Evolutionary conservation across 2,888 invertebrate genomes (phyloP).

Genomic region (Napeogenes inachia): DNA sequence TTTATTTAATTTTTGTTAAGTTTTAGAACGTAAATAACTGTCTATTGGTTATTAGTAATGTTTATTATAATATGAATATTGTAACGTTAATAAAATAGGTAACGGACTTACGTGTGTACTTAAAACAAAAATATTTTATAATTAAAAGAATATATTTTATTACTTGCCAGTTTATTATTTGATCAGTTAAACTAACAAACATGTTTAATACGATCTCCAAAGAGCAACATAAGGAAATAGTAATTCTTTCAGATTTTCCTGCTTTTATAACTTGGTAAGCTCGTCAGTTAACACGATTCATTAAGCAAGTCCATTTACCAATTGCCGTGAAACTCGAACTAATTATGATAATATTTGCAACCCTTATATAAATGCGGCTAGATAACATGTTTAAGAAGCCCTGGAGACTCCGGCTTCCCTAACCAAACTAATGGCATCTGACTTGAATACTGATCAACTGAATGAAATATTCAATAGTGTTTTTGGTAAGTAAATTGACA

Average conservation of each 20-base stretch:
- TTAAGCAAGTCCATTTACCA: conserved; percentile 8
- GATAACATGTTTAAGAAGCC: conserved; percentile 71
- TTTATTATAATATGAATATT: too few species aligned
- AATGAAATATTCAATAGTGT: conserved; percentile 52
- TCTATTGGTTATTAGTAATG: too few species aligned
- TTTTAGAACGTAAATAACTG: too few species aligned
- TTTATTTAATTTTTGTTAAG: too few species aligned
- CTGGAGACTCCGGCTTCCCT: conserved; percentile 43
- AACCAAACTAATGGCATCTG: conserved; percentile 55
- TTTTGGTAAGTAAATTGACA: conserved; percentile 4
- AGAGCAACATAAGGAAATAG: too few species aligned
- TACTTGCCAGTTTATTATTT: too few species aligned
- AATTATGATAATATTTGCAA: conserved; percentile 69
- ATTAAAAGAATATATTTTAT: too few species aligned
- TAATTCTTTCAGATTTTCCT: neutral
- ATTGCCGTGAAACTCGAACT: conserved; percentile 30
- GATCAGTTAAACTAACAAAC: too few species aligned
- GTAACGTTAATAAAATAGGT: too few species aligned
- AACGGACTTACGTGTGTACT: too few species aligned
- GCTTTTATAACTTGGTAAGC: neutral
- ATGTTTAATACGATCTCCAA: too few species aligned
- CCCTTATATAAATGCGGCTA: conserved; percentile 68
- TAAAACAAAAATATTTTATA: too few species aligned
- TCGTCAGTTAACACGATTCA: neutral
- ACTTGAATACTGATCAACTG: conserved; percentile 62